phyloP scores from a whole-genome alignment of 2,797 vertebrate species.

The Avahi laniger region DNA sequence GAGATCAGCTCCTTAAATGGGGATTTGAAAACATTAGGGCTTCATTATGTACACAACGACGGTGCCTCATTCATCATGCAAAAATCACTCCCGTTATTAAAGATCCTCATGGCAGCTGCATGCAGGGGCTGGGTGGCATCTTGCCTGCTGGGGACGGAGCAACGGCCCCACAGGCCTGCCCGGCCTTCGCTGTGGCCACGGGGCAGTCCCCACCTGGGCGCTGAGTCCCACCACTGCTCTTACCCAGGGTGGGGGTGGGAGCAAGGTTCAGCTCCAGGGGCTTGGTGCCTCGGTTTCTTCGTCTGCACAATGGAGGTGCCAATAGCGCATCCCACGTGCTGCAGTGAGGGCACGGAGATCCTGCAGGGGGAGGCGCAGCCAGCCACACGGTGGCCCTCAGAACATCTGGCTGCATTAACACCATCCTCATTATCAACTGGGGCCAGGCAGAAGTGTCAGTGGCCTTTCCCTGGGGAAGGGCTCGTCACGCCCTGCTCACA shows the following conservation, averaged over 20 bases:
- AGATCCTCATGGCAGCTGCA: constrained; percentile 38
- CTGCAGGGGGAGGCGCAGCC: background rate
- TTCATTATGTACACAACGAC: constrained; percentile 74
- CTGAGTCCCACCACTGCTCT: background rate
- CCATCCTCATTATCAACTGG: no score
- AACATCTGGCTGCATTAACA: rapidly evolving
- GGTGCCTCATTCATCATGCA: constrained; percentile 73
- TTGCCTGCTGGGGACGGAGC: background rate
- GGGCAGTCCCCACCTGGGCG: background rate
- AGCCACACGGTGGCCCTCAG: rapidly evolving
- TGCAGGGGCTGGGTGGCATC: constrained; percentile 26
- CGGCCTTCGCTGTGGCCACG: background rate
- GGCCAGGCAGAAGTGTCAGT: background rate
- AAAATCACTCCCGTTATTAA: constrained; percentile 73
- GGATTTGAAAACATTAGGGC: constrained; percentile 81
- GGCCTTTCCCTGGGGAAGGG: no score
- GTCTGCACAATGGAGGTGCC: background rate
- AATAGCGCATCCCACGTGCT: rapidly evolving
- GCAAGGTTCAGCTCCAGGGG: background rate
- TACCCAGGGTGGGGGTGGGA: background rate
- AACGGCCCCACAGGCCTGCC: background rate
- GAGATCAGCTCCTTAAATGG: constrained; percentile 77
- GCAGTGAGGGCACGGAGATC: rapidly evolving
- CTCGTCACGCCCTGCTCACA: rapidly evolving
- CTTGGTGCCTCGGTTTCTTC: background rate